Conservation (phyloP, 2,888 invertebrate genomes). For the Tachystola acroxantha region DNA sequence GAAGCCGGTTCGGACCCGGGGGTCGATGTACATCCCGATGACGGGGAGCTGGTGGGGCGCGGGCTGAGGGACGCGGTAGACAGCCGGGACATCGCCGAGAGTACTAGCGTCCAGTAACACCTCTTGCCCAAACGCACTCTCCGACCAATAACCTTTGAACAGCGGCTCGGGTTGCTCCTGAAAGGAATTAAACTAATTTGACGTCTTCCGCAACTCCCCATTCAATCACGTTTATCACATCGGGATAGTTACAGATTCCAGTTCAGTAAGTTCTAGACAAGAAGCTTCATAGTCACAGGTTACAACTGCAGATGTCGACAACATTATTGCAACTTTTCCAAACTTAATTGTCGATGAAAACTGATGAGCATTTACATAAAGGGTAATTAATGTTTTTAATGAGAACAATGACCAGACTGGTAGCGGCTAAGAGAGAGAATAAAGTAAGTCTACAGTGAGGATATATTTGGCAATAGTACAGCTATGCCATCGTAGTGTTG, state of each 20-base stretch:
- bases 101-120: conserved; percentile 77
- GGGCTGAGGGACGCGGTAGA: conserved; percentile 79
- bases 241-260: conserved; percentile 13
- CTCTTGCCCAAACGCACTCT: conserved; percentile 43
- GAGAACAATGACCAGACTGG: conserved; percentile 33
- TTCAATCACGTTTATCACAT: not conserved
- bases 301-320: conserved; percentile 7
- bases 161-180: conserved; percentile 54
- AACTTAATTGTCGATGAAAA: not conserved
- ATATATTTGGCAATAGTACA: not conserved
- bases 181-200: conserved; percentile 14
- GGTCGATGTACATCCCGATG: conserved; percentile 85
- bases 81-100: conserved; percentile 82
- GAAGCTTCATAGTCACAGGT: conserved; percentile 13
- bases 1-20: conserved; percentile 85
- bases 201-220: not conserved
- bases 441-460: conserved; percentile 14
- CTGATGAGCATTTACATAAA: too few relatives aligned
- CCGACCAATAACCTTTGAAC: conserved; percentile 47
- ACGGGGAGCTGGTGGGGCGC: conserved; percentile 82
- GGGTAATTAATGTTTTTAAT: conserved; percentile 13
- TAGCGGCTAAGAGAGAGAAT: conserved; percentile 28
- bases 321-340: conserved; percentile 9
- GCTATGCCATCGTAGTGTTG: not conserved
- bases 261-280: conserved; percentile 18